phyloP scores from a whole-genome alignment of 2,888 invertebrate species.

The Mayetiola destructor region DNA sequence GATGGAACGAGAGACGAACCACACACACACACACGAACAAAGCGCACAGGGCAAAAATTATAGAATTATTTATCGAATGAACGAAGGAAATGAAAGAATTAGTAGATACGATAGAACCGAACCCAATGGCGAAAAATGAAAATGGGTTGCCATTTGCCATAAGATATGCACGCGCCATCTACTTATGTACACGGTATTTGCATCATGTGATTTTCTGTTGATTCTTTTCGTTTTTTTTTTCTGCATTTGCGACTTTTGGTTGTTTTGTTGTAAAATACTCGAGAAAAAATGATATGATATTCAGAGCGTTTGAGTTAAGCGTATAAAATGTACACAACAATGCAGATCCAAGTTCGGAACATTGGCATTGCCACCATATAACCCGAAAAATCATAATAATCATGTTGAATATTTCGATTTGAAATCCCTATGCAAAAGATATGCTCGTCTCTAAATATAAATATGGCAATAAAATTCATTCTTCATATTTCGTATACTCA shows the following conservation, averaged over 20 bases:
- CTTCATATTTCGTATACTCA: no score
- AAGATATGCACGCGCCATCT: background rate
- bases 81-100: conserved; percentile 3
- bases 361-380: no score
- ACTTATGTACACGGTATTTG: background rate
- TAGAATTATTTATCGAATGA: background rate
- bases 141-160: conserved; percentile 12
- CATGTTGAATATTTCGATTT: background rate
- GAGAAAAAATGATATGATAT: no score
- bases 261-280: no score
- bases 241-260: background rate
- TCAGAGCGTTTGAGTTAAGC: no score
- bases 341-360: no score
- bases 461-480: no score
- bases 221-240: background rate
- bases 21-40: background rate
- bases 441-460: no score
- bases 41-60: background rate
- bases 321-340: no score
- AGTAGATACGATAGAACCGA: background rate
- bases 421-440: background rate
- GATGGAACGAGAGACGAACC: background rate
- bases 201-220: background rate
- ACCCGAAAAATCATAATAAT: background rate
- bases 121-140: conserved; percentile 9